These are phyloP conservation scores for Eulemur rubriventer DNA, from an alignment of 2,797 vertebrate species.

Conservation along the genomic window DNA sequence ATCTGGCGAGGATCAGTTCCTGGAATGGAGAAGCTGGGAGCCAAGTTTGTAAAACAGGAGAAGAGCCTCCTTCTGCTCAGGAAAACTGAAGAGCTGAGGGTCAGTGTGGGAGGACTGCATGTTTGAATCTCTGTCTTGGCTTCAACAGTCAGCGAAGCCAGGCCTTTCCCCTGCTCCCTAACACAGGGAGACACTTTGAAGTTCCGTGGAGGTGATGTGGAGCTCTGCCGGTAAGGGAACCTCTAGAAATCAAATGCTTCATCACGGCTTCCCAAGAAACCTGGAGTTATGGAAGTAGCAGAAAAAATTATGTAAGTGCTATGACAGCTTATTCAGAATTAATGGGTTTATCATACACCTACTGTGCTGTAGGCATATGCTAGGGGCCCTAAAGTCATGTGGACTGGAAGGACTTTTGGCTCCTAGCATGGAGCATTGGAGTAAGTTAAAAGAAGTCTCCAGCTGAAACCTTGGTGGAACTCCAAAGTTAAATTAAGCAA, in stretches of 20 bases:
- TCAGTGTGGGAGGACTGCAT: neutral
- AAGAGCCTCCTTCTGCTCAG: neutral
- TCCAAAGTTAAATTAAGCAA: slow-evolving; percentile 53
- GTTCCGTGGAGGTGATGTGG: neutral
- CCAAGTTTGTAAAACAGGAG: neutral
- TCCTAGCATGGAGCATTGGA: neutral
- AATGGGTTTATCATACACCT: neutral
- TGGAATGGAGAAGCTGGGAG: neutral
- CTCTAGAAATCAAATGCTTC: neutral
- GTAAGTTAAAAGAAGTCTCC: slow-evolving; percentile 40
- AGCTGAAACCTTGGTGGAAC: neutral
- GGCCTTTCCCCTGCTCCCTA: neutral
- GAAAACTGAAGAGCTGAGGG: neutral
- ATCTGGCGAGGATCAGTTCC: neutral
- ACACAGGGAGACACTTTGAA: neutral
- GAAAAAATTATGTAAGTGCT: neutral
- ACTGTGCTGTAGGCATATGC: neutral
- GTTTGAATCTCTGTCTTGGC: neutral
- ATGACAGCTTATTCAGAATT: neutral
- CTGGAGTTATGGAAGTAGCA: neutral
- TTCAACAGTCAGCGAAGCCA: neutral
- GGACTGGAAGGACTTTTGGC: neutral
- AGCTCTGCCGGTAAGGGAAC: neutral
- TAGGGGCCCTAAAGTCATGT: neutral
- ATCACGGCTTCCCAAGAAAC: neutral